Base-by-base conservation (phyloP, 2,888 invertebrate species). In the Fabriciana adippe region DNA sequence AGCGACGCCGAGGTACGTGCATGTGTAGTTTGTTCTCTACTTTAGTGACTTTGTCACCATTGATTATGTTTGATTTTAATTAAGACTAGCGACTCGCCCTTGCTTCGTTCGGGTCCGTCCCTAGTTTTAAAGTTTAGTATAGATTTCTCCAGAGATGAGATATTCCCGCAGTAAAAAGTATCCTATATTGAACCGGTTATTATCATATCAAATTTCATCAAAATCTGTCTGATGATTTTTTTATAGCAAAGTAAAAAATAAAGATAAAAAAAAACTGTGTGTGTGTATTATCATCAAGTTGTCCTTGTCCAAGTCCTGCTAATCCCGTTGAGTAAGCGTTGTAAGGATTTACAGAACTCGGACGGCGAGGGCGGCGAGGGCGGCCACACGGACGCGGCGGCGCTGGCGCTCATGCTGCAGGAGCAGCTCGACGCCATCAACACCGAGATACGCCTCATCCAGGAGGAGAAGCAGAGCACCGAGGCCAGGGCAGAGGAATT, bases 401-500 rank as follows among this genome's bases (percentile, higher is more conserved):
- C 99, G 0, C 93, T 99, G 74, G 99, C 99, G 57, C 95, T 99
- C 86, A 99, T 99, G 98, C 94, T 99, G 78, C 99, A 99, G 88
- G 99, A 99, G 82, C 99, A 99, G 89, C 94, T 99, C 73, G 99
- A 99, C 93, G 99, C 99, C 82, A 99, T 99, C 88, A 99, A 99
- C 93, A 99, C 99, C 81, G 99, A 99, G 94, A 99, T 99, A 80
- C 94, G 94, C 6, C 93, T 95, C 85, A 95, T 95, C 53, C 97
- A 99, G 94, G 98, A 99, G 91, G 99, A 99, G 91, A 99, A 99
- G 85, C 98, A 98, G 89, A 97, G 95, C 86, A 98, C 99, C 0
- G 99, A 99, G 89, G 98, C 98, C 6, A 91, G 99, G 56, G 99
- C 99, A 0, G 99, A 99, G 90, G 99, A 99, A 86, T 93, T 99